A percentile compares a stretch with the other conserved stretches of the same genome.
These are phyloP conservation scores for Anser cygnoides DNA, from an alignment of 2,113 vertebrate genomes.

Conservation along the genomic window DNA sequence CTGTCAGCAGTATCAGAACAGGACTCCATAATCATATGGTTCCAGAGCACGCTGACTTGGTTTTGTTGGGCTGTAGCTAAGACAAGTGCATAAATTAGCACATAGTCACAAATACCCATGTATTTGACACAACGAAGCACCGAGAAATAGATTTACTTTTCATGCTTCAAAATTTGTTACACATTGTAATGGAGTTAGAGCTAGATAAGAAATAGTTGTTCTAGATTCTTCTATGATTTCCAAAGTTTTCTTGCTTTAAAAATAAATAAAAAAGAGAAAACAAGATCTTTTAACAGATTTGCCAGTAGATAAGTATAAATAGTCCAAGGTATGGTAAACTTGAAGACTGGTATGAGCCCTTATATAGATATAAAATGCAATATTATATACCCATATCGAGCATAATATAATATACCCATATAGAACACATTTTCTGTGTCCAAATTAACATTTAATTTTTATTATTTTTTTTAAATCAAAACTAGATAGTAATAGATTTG, in stretches of 20 bases:
- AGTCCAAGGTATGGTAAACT: background rate
- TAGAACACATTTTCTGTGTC: background rate
- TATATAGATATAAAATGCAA: background rate
- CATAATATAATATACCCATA: too few species aligned
- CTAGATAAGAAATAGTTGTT: background rate
- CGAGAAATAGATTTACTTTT: constrained; percentile 16
- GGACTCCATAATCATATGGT: background rate
- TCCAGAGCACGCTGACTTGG: background rate
- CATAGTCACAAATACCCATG: background rate
- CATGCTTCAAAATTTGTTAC: background rate
- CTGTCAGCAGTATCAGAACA: background rate
- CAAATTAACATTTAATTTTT: background rate
- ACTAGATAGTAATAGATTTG: background rate
- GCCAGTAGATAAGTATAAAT: background rate
- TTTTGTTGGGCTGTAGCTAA: background rate
- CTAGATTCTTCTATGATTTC: background rate
- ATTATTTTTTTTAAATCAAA: background rate
- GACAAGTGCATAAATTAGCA: background rate
- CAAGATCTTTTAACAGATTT: background rate
- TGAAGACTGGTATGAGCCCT: background rate
- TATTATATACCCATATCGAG: too few species aligned
- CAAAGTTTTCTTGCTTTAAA: background rate
- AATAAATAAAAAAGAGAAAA: background rate
- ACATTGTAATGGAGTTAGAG: background rate
- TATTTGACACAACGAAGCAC: background rate